Conservation (phyloP, 2,888 invertebrate genomes). For the Embidobia sp. region DNA sequence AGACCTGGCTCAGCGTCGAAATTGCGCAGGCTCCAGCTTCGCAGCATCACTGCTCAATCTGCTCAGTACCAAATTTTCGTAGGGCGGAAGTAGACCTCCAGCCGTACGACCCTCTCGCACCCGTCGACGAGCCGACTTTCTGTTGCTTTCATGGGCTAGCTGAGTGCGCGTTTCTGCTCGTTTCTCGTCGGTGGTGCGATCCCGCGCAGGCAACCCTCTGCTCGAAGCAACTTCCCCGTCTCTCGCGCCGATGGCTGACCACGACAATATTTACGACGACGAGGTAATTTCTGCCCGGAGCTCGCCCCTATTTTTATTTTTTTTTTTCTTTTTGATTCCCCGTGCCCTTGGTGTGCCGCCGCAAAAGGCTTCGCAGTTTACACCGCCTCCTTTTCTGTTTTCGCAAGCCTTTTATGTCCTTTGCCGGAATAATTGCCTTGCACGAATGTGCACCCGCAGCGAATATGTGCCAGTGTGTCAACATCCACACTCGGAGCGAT, state of each 20-base stretch:
- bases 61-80: slow-evolving; percentile 64
- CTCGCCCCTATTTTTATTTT: too few species aligned
- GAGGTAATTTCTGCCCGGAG: slow-evolving; percentile 59
- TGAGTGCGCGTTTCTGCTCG: slow-evolving; percentile 25
- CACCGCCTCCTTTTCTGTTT: too few species aligned
- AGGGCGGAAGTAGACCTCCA: slow-evolving; percentile 52
- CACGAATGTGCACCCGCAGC: too few species aligned
- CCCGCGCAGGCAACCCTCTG: slow-evolving; percentile 5
- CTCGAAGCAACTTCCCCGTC: background rate
- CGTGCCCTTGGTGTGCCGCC: too few species aligned
- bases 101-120: slow-evolving; percentile 11
- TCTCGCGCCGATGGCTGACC: slow-evolving; percentile 66
- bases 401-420: too few species aligned
- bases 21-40: slow-evolving; percentile 59
- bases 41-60: slow-evolving; percentile 64
- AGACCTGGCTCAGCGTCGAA: slow-evolving; percentile 58
- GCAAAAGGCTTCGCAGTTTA: too few species aligned
- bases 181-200: slow-evolving; percentile 27
- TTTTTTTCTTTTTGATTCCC: too few species aligned
- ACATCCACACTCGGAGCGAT: too few species aligned
- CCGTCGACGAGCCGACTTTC: slow-evolving; percentile 23
- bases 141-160: slow-evolving; percentile 49
- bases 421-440: too few species aligned
- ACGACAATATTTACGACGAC: slow-evolving; percentile 68
- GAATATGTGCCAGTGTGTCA: too few species aligned